Base-by-base conservation (phyloP, 2,113 vertebrate species). In the Morphnarchus princeps region DNA sequence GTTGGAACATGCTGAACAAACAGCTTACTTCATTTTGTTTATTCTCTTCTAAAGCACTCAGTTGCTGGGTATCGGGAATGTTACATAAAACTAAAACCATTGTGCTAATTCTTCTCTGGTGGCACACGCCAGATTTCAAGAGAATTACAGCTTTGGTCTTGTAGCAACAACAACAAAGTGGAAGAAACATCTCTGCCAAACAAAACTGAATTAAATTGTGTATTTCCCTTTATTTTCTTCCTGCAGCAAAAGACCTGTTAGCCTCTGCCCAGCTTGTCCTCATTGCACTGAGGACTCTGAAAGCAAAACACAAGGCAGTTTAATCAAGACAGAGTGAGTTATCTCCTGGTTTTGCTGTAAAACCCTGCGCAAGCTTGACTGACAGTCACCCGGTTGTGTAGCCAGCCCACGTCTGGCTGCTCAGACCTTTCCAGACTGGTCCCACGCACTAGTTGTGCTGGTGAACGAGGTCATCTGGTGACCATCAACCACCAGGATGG, bases 1-100 rank as follows among this genome's bases (percentile, higher is more conserved):
- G 93, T 57, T 96, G 54, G 91, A 91, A 96, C 83, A 94, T 55
- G 94, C 89, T 96, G 91, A 97, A 94, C 92, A 97, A 97, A 95
- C 93, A 94, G 70, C 84, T 95, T 91, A 70, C 82, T 96, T 95
- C 8, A 80, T 95, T 97, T 85, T 95, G 74, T 97, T 97, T 96
- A 95, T 96, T 95, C 83, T 92, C 49, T 89, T 91, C 66, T 62
- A 62, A 91, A 58, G 66, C 7, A 4, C 70, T 94, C 70, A 45
- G 66, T 93, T 7, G 3, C 70, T 90, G 78, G n/a, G 58, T 42
- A 31, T 58, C 50, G 32, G 73, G 84, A 90, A 76, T 14, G 66
- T 82, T 95, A 62, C 24, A 21, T 82, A 85, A 93, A 93, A 82
- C 87, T 79, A 71, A 89, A 85, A 80, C 40, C 38, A 91, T 85